Base-by-base conservation (phyloP, 1,140 invertebrate species). In the Octopus sinensis region DNA sequence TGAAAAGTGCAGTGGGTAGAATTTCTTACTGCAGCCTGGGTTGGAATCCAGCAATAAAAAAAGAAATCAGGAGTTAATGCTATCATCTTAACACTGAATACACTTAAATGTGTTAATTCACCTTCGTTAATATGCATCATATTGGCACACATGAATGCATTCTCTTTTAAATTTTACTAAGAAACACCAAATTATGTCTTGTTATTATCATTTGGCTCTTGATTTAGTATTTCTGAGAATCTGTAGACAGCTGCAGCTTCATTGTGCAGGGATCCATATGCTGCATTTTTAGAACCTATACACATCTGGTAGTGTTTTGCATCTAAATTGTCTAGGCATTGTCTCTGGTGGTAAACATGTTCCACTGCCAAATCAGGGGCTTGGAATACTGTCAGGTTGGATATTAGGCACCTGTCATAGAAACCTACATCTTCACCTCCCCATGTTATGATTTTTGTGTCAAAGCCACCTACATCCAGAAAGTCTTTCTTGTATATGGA, bases 401-500 rank as follows among this genome's bases (percentile, higher is more conserved):
- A 88, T 0, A 93, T 93, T 4, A 94, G 91, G 0, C 93, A 91
- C 84, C 95, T 96, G 79, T 96, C 95, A 88, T 94, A 97, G 76
- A 98, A 92, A 83, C 96, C 85, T 12, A 88, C 84, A 68, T 88
- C 88, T 78, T 88, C 88, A 79, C 86, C 86, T 5, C 88, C 88
- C 88, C 88, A 88, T 23, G 87, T 87, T 43, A 93, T 93, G 79
- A 99, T 98, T 7, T 92, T 93, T 30, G 94, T 93, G 91, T 99
- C 94, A 84, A 97, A 96, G 0, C 96, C 96, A 53, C 97, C 96
- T 79, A 92, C 89, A 23, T 91, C 90, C 78, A 91, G 88, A 79
- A 97, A 93, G 91, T 99, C 97, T 81, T 92, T 92, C 89, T 96
- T 96, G 88, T 96, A 99, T 68, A 98, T 91, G 79, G 95, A 94